Percentiles rank a stretch among this genome's conserved stretches.
Evolutionary conservation across 92 coral and sea anemone species (phyloP).

Genomic region (Anthopleura xanthogrammica): DNA sequence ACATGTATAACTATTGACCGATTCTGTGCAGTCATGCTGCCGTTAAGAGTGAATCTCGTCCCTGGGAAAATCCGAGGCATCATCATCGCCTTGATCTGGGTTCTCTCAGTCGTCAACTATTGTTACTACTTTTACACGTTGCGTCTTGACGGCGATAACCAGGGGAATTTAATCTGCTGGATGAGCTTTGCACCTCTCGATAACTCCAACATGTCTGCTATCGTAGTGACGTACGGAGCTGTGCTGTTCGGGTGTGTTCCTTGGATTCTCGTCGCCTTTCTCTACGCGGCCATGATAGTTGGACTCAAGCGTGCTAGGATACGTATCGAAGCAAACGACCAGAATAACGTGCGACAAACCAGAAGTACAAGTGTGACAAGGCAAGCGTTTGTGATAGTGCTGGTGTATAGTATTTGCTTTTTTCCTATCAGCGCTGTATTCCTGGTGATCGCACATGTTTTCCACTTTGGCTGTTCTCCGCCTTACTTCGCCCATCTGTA

Average conservation of each 20-base stretch:
- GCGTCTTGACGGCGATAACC: conserved; percentile 5
- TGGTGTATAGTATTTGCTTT: conserved; percentile 23
- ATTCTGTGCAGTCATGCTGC: conserved; percentile 35
- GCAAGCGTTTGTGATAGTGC: conserved; percentile 32
- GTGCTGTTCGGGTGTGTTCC: conserved; percentile 27
- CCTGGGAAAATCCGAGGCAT: conserved; percentile 24
- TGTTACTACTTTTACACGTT: conserved; percentile 24
- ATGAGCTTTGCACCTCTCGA: conserved; percentile 30
- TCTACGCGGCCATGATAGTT: conserved; percentile 20
- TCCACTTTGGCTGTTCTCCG: conserved; percentile 19
- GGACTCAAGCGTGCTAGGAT: conserved; percentile 23
- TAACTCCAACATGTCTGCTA: conserved; percentile 9
- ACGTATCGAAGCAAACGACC: conserved; percentile 22
- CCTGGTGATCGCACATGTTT: conserved; percentile 20
- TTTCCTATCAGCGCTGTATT: conserved; percentile 24
- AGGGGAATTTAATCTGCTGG: conserved; percentile 1
- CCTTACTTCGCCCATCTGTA: conserved; percentile 34
- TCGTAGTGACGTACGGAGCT: conserved; percentile 2
- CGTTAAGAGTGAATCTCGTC: conserved; percentile 14
- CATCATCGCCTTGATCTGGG: conserved; percentile 28
- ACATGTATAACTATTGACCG: conserved; percentile 39
- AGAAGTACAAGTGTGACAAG: conserved; percentile 35
- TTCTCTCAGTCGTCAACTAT: conserved; percentile 21
- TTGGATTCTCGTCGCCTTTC: conserved; percentile 29
- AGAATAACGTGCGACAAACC: neutral